Percentiles rank a stretch among this genome's conserved stretches.
phyloP scores from a whole-genome alignment of 2,797 vertebrate genomes.

The Cossypha niveicapilla region DNA sequence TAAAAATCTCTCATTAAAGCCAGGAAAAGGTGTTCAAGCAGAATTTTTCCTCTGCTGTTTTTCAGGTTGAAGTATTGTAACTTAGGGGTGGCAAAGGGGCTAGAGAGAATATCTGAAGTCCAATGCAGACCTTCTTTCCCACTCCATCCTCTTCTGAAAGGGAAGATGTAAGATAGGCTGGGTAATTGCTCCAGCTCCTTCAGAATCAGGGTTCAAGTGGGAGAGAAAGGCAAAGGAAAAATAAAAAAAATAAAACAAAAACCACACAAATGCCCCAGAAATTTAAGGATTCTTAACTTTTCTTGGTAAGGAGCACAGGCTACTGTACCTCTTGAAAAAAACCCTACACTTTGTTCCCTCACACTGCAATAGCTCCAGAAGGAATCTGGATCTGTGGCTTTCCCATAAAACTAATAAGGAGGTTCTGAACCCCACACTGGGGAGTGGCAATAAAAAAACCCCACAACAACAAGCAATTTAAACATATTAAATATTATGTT shows the following conservation, averaged over 20 bases:
- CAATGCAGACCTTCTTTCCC: background rate
- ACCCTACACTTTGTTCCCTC: background rate
- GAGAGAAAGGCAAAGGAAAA: background rate
- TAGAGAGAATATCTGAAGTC: background rate
- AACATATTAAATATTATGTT: background rate
- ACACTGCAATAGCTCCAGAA: background rate
- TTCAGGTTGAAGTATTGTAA: background rate
- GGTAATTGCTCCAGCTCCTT: background rate
- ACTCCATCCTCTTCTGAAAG: background rate
- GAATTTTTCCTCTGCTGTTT: background rate
- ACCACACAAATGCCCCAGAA: background rate
- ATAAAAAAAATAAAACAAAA: background rate
- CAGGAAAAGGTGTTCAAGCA: background rate
- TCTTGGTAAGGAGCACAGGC: background rate
- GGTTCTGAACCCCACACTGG: background rate
- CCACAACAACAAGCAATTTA: background rate
- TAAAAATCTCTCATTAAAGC: background rate
- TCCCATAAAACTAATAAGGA: background rate
- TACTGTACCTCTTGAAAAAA: background rate
- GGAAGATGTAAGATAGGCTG: background rate
- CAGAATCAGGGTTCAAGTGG: background rate
- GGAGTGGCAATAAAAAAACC: background rate
- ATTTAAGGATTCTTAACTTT: background rate
- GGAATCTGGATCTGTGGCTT: background rate
- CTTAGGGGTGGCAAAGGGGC: background rate